Conservation (phyloP, 2,888 invertebrate species). For the Temnothorax unifasciatus region DNA sequence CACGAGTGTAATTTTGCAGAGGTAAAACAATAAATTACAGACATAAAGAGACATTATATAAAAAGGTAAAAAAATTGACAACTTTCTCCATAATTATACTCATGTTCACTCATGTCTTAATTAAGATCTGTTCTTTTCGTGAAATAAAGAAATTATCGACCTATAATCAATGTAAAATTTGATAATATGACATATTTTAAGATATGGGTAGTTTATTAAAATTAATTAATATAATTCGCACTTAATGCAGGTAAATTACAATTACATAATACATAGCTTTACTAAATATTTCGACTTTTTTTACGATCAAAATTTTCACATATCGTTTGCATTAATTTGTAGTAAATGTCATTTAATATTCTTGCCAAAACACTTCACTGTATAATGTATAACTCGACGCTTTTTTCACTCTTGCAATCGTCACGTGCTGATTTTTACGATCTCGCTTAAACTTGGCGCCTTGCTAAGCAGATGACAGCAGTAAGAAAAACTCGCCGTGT, state of each 20-base stretch:
- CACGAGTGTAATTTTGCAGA: not conserved
- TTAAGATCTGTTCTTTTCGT: slow-evolving; percentile 22
- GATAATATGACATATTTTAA: not conserved
- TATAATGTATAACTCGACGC: not conserved
- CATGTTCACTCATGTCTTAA: slow-evolving; percentile 8
- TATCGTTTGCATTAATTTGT: not conserved
- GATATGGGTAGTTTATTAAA: not conserved
- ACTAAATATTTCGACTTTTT: not conserved
- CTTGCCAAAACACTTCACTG: not conserved
- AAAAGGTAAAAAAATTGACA: not conserved
- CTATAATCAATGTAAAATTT: not conserved
- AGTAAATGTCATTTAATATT: not conserved
- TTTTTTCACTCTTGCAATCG: not conserved
- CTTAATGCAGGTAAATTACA: not conserved
- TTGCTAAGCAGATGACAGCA: not conserved
- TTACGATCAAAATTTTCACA: not conserved
- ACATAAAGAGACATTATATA: not conserved
- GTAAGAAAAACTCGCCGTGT: not conserved
- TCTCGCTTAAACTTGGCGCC: not conserved
- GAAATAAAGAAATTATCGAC: slow-evolving; percentile 4
- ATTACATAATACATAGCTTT: not conserved
- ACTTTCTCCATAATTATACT: slow-evolving; percentile 23
- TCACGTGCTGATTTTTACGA: slow-evolving; percentile 15
- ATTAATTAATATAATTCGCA: not conserved
- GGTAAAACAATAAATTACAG: slow-evolving; percentile 32